Conservation (phyloP, 1,140 invertebrate genomes). For the Solen grandis region DNA sequence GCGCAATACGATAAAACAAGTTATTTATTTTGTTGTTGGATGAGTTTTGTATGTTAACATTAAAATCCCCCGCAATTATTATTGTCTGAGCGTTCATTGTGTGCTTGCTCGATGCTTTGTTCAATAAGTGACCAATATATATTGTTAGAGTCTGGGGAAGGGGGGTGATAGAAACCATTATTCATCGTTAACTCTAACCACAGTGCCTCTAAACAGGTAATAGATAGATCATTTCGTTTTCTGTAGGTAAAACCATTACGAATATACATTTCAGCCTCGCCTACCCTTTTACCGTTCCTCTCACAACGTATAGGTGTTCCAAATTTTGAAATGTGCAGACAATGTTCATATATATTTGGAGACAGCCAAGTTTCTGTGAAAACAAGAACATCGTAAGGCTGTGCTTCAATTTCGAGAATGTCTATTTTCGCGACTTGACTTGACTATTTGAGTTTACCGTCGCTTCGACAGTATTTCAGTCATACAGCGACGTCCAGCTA, state of each 20-base stretch:
- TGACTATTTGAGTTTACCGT: too few species aligned
- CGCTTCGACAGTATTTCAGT: too few species aligned
- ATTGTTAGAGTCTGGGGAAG: neutral
- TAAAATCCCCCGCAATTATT: neutral
- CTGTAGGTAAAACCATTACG: neutral
- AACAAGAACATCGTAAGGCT: too few species aligned
- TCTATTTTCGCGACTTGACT: too few species aligned
- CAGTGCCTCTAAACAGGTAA: neutral
- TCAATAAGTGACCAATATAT: neutral
- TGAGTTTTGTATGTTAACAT: neutral
- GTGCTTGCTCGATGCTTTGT: slow-evolving; percentile 8
- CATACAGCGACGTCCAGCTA: too few species aligned
- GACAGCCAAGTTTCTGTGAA: too few species aligned
- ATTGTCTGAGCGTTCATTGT: neutral
- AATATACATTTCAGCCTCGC: neutral
- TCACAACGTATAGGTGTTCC: neutral
- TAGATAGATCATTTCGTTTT: neutral
- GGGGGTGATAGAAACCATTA: neutral
- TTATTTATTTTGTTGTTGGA: neutral
- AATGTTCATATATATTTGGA: too few species aligned
- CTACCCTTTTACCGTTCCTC: neutral
- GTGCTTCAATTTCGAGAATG: too few species aligned
- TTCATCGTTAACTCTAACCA: neutral
- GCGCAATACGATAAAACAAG: neutral
- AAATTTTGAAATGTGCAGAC: neutral